A percentile compares a stretch with the other conserved stretches of the same genome.
Evolutionary conservation across 2,888 invertebrate species (phyloP).

Genomic region (Elmis aenea): DNA sequence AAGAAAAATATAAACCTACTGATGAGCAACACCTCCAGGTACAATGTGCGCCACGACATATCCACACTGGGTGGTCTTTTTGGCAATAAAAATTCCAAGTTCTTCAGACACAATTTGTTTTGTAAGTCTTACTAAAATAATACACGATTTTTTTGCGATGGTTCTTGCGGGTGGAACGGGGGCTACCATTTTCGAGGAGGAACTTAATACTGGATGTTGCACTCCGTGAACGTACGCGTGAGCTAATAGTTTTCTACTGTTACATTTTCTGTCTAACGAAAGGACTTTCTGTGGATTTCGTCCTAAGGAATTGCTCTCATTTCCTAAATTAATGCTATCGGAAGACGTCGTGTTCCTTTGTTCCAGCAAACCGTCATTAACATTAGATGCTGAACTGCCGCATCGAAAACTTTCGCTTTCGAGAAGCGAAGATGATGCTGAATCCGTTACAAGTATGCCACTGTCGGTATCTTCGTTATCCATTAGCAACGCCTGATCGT

Average conservation of each 20-base stretch:
- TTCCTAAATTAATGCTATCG: too few relatives aligned
- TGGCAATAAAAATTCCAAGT: slow-evolving; percentile 68
- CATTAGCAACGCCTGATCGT: slow-evolving; percentile 53
- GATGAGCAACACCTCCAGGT: slow-evolving; percentile 64
- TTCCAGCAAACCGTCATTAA: slow-evolving; percentile 52
- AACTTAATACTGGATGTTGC: too few relatives aligned
- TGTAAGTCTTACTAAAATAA: slow-evolving; percentile 46
- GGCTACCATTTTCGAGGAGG: slow-evolving; percentile 41
- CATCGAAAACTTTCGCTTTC: slow-evolving; percentile 54
- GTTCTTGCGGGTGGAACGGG: slow-evolving; percentile 18
- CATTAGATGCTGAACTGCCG: slow-evolving; percentile 52
- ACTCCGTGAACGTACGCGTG: slow-evolving; percentile 8
- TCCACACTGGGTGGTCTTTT: slow-evolving; percentile 58
- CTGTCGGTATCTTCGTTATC: slow-evolving; percentile 70
- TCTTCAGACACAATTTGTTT: slow-evolving; percentile 57
- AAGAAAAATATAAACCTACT: slow-evolving; percentile 46
- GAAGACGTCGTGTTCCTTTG: slow-evolving; percentile 38
- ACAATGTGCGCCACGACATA: slow-evolving; percentile 69
- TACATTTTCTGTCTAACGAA: slow-evolving; percentile 54
- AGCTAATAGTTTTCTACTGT: slow-evolving; percentile 24
- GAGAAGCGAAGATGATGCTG: slow-evolving; percentile 62
- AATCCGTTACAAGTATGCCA: slow-evolving; percentile 70
- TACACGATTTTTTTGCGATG: slow-evolving; percentile 12
- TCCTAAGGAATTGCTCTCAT: too few relatives aligned
- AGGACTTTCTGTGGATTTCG: slow-evolving; percentile 51